phyloP scores from a whole-genome alignment of 2,888 invertebrate species.

The Dolomedes plantarius region DNA sequence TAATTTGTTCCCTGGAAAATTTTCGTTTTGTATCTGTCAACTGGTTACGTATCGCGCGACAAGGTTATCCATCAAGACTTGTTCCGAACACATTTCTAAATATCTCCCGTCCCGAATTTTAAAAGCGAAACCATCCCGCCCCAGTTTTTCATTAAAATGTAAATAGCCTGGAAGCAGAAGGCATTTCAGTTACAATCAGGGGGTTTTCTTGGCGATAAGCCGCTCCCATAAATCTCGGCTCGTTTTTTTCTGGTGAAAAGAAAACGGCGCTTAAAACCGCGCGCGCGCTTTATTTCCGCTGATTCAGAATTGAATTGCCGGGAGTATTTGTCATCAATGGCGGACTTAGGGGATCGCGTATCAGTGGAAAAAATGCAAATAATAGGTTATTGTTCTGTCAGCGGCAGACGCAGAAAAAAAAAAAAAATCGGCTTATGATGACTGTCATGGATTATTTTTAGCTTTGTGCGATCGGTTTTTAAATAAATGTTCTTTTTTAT shows the following conservation, averaged over 20 bases:
- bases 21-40: too few species aligned
- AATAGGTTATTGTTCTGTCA: too few species aligned
- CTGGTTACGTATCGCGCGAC: too few species aligned
- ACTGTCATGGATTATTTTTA: too few species aligned
- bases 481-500: too few species aligned
- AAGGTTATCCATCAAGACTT: too few species aligned
- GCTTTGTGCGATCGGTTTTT: too few species aligned
- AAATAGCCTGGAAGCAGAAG: background rate
- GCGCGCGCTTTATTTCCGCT: conserved; percentile 35
- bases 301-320: conserved; percentile 37
- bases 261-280: background rate
- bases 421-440: too few species aligned
- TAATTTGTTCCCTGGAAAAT: too few species aligned
- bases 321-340: conserved; percentile 22
- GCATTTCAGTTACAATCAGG: background rate
- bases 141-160: background rate
- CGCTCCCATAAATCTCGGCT: background rate
- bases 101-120: background rate
- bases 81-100: too few species aligned
- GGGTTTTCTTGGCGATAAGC: background rate
- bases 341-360: background rate
- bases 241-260: background rate
- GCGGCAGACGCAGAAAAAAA: too few species aligned
- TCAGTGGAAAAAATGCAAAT: too few species aligned
- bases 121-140: background rate